Evolutionary conservation across 2,888 invertebrate species (phyloP).

Genomic region (Limnephilus marmoratus): DNA sequence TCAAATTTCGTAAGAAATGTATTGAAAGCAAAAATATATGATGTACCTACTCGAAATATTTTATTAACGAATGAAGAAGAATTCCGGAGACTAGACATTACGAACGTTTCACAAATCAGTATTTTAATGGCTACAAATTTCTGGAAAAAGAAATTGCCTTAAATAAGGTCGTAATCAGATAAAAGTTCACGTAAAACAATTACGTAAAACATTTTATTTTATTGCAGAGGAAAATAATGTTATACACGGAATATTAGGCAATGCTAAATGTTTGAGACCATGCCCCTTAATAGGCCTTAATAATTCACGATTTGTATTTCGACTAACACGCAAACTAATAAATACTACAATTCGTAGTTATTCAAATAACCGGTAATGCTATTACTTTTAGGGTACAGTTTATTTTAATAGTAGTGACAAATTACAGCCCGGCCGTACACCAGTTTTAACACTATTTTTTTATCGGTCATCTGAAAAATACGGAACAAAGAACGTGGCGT

Average conservation of each 20-base stretch:
- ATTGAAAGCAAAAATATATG: too few relatives aligned
- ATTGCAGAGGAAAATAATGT: too few relatives aligned
- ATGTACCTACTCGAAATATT: too few relatives aligned
- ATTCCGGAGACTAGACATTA: too few relatives aligned
- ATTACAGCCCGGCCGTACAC: too few relatives aligned
- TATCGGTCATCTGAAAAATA: background rate
- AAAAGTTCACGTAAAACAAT: background rate
- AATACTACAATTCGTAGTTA: background rate
- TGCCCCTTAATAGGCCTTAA: background rate
- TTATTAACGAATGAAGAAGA: too few relatives aligned
- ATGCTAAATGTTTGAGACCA: background rate
- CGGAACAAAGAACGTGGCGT: background rate
- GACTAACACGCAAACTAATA: background rate
- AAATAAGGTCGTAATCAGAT: background rate
- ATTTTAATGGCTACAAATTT: too few relatives aligned
- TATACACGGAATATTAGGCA: background rate
- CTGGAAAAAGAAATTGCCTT: background rate
- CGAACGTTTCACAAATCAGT: too few relatives aligned
- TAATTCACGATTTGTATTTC: background rate
- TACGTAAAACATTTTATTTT: background rate
- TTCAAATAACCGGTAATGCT: background rate
- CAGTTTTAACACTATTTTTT: too few relatives aligned
- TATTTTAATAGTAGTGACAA: background rate
- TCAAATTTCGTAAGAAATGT: too few relatives aligned
- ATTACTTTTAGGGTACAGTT: background rate